Base-by-base conservation (phyloP, 1,140 invertebrate genomes). In the Trichonephila clavipes region DNA sequence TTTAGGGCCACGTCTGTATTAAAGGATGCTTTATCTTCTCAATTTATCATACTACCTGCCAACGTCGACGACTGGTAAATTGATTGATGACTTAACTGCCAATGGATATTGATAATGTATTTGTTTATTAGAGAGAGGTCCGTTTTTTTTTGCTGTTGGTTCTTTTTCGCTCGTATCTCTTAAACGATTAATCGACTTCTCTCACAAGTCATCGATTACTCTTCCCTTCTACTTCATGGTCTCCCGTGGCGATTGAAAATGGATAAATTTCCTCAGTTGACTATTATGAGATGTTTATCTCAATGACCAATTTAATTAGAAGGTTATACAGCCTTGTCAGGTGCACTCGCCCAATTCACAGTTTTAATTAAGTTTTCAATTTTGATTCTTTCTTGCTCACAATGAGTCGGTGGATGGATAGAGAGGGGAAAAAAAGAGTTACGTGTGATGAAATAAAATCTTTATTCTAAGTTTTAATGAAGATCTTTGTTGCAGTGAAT, bases 41-140 rank as follows among this genome's bases (percentile, higher is more conserved):
- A 83, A 92, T 92, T 92, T 92, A 92, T 92, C 90, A 92, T 92
- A 86, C 90, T 86, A 69, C 82, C 90, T 92, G 90, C 51, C 90
- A 92, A n/a, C 62, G 8, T 69, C 34, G 90, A 83, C 82, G 90
- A 92, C 90, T 92, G 90, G 58, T 90, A 90, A 90, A 90, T 90
- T 90, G 89, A 92, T 92, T 66, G 90, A 92, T 92, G 90, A 86
- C 82, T 86, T 19, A 62, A 72, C 90, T 92, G 90, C 62, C 90
- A 92, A 92, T 86, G 62, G 90, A 92, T 92, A 92, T 92, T 92
- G 90, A 92, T 92, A 86, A 92, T 86, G 90, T 92, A 92, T 92
- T 92, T 92, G 90, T 92, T 92, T 92, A 92, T 92, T 92, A 92
- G 83, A 44, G 77, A 86, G 90, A 86, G 58, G 82, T 86, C 59